These are phyloP conservation scores for Acrocephalus arundinaceus DNA, from an alignment of 2,113 vertebrate genomes.

Conservation along the genomic window DNA sequence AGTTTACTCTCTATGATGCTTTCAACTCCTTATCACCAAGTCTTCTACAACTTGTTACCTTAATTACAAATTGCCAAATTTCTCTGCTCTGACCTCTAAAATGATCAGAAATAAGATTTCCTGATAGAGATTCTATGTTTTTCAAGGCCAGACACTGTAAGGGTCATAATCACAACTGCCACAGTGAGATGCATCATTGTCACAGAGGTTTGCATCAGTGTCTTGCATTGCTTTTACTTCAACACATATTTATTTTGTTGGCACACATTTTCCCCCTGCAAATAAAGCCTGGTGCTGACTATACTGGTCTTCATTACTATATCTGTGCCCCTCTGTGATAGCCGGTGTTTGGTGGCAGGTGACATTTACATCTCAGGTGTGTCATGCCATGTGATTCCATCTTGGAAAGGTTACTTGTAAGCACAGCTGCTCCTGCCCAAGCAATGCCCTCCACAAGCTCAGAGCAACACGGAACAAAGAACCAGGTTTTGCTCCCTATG, in stretches of 20 bases:
- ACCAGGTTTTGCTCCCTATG: neutral
- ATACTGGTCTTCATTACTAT: neutral
- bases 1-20: neutral
- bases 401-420: neutral
- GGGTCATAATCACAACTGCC: neutral
- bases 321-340: neutral
- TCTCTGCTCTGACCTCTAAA: neutral
- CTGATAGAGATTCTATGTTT: neutral
- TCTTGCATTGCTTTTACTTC: neutral
- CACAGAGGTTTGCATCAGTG: neutral
- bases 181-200: neutral
- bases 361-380: neutral
- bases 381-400: neutral
- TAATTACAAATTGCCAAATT: constrained; percentile 4
- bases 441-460: neutral
- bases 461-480: neutral
- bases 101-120: neutral
- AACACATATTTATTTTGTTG: neutral
- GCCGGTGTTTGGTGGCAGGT: neutral
- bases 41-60: neutral
- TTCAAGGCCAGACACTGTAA: neutral
- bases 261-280: neutral
- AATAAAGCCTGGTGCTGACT: neutral
- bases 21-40: neutral
- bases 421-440: neutral